Evolutionary conservation across 2,888 invertebrate species (phyloP).

Genomic region (Emesis furor): DNA sequence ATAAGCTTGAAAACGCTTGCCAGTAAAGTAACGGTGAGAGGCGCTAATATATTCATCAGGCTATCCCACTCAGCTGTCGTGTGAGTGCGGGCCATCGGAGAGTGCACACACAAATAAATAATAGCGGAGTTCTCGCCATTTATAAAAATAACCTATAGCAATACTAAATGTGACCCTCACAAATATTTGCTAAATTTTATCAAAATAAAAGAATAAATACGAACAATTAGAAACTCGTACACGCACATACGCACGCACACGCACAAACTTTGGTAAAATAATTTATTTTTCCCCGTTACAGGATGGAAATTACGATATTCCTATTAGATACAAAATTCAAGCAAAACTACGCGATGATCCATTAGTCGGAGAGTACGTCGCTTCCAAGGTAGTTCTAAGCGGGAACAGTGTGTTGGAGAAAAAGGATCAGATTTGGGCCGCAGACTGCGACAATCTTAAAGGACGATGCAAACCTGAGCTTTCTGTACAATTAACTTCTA

Average conservation of each 20-base stretch:
- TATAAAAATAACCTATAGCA: too few species aligned
- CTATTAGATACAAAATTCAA: not conserved
- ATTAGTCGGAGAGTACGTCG: not conserved
- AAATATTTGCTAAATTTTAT: too few species aligned
- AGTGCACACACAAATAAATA: not conserved
- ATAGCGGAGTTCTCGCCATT: conserved; percentile 3
- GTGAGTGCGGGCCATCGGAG: not conserved
- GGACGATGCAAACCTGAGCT: not conserved
- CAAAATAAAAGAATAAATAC: too few species aligned
- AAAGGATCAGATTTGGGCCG: not conserved
- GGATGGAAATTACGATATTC: not conserved
- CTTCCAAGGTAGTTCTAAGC: conserved; percentile 6
- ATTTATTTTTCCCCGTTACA: not conserved
- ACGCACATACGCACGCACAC: too few species aligned
- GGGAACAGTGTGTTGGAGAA: conserved; percentile 6
- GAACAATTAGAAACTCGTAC: too few species aligned
- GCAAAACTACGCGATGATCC: not conserved
- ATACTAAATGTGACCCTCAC: too few species aligned
- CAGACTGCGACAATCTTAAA: not conserved
- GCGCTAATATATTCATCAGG: not conserved
- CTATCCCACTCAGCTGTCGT: not conserved
- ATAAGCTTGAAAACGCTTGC: too few species aligned
- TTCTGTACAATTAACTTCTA: not conserved
- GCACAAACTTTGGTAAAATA: not conserved
- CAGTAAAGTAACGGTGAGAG: not conserved